Evolutionary conservation across 1,140 invertebrate species (phyloP).

Genomic region (Drosophila busckii): DNA sequence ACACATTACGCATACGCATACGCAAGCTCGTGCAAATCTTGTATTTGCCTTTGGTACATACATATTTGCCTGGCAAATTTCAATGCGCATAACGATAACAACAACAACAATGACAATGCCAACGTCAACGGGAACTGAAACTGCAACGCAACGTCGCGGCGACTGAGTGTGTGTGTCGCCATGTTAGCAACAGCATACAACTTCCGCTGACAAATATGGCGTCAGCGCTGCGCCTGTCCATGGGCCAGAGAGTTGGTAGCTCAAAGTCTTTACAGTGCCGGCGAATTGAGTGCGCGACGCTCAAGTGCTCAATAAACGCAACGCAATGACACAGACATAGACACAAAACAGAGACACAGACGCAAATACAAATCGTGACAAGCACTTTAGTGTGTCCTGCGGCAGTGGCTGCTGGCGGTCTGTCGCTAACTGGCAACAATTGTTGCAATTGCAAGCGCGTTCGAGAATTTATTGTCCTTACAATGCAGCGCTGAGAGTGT

Average conservation of each 20-base stretch:
- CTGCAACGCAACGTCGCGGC: neutral
- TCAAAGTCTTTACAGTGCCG: slow-evolving; percentile 30
- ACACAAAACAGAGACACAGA: neutral
- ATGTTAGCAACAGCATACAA: slow-evolving; percentile 45
- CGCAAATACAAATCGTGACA: slow-evolving; percentile 23
- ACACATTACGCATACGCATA: slow-evolving; percentile 51
- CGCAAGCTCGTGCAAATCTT: slow-evolving; percentile 48
- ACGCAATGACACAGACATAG: slow-evolving; percentile 31
- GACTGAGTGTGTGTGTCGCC: slow-evolving; percentile 10
- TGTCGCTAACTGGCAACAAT: slow-evolving; percentile 4
- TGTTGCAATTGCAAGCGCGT: slow-evolving; percentile 8
- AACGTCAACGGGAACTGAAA: neutral
- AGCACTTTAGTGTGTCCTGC: slow-evolving; percentile 32
- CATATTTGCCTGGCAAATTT: slow-evolving; percentile 49
- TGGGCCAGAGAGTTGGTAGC: too few species aligned
- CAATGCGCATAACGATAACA: slow-evolving; percentile 29
- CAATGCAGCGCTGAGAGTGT: neutral
- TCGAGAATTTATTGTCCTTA: slow-evolving; percentile 27
- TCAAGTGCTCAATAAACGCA: slow-evolving; percentile 67
- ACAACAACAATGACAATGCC: neutral
- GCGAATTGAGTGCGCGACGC: slow-evolving; percentile 49
- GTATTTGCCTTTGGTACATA: slow-evolving; percentile 66
- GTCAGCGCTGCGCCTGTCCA: slow-evolving; percentile 12
- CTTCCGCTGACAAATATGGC: slow-evolving; percentile 54
- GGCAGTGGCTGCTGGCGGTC: slow-evolving; percentile 10